Conservation (phyloP, 2,797 vertebrate genomes). For the Sebastes dallii region DNA sequence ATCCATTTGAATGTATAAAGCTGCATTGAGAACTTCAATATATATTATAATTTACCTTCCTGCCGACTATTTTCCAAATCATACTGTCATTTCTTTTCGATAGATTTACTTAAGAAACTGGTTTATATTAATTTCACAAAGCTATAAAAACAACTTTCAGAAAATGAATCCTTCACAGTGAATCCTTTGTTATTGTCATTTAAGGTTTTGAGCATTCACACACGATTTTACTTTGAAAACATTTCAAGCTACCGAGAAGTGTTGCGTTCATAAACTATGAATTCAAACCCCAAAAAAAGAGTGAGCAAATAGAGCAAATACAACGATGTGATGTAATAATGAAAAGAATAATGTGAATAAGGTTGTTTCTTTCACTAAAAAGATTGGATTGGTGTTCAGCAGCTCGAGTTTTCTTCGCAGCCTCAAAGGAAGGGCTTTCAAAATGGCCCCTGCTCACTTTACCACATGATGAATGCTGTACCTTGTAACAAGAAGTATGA, state of each 20-base stretch:
- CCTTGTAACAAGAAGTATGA: neutral
- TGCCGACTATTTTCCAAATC: neutral
- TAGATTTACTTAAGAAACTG: neutral
- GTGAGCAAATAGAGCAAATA: neutral
- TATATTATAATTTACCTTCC: neutral
- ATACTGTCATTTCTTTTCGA: neutral
- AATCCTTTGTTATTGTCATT: neutral
- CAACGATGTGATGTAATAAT: neutral
- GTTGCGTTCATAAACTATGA: neutral
- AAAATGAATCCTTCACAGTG: neutral
- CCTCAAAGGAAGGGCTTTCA: neutral
- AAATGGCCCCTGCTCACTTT: neutral
- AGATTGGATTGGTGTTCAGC: neutral
- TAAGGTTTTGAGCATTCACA: neutral
- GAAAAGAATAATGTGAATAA: neutral
- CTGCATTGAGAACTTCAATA: neutral
- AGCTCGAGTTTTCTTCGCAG: neutral
- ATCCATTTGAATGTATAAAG: constrained; percentile 9
- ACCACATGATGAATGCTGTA: neutral
- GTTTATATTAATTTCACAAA: neutral
- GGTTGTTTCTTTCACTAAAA: neutral
- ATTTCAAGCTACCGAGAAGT: neutral
- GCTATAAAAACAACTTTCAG: neutral
- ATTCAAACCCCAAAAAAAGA: neutral
- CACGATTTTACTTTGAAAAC: neutral